Evolutionary conservation across 2,113 vertebrate species (phyloP).

Genomic region (Eurypyga helias): DNA sequence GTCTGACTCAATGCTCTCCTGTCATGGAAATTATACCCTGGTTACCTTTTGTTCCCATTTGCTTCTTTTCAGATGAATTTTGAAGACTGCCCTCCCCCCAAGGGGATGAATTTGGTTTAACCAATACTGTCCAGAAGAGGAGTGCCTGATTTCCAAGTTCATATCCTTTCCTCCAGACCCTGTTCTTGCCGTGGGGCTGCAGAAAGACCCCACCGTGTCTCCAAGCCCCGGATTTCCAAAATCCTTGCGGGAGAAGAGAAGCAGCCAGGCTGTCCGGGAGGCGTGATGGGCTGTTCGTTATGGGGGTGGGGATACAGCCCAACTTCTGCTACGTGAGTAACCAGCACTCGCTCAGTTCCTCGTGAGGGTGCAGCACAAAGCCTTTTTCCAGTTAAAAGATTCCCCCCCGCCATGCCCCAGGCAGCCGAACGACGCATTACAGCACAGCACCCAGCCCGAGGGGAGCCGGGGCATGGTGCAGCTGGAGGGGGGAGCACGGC

Average conservation of each 20-base stretch:
- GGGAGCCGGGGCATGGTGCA: rapidly evolving
- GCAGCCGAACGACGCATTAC: neutral
- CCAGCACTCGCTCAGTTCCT: neutral
- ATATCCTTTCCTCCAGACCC: rapidly evolving
- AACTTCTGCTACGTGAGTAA: neutral
- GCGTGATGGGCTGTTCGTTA: rapidly evolving
- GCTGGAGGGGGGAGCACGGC: rapidly evolving
- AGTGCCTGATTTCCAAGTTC: rapidly evolving
- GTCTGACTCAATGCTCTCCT: neutral
- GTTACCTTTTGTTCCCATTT: neutral
- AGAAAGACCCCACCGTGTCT: neutral
- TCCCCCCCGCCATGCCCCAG: neutral
- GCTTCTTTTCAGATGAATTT: neutral
- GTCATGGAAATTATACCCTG: rapidly evolving
- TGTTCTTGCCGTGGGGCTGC: neutral
- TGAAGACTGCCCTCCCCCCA: neutral
- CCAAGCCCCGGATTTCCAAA: rapidly evolving
- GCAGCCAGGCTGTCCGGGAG: rapidly evolving
- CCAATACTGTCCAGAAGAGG: neutral
- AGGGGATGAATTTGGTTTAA: neutral
- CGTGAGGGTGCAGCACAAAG: neutral
- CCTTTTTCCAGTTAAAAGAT: neutral
- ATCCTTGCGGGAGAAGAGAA: neutral
- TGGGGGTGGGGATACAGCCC: neutral
- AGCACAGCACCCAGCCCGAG: too few relatives aligned